These are phyloP conservation scores for Lithophane socia DNA, from an alignment of 2,888 invertebrate genomes.

Conservation along the genomic window DNA sequence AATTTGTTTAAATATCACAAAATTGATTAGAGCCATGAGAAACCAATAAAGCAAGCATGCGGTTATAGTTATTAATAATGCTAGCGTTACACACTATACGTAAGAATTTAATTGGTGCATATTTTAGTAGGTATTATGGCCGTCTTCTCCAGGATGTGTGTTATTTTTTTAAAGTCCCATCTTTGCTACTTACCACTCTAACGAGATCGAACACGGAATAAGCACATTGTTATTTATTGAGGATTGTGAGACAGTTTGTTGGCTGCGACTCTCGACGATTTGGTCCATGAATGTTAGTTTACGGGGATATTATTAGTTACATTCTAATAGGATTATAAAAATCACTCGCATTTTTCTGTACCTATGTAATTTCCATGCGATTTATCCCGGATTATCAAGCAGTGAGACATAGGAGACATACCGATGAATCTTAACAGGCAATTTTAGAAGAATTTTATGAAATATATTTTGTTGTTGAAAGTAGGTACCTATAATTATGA, in stretches of 20 bases:
- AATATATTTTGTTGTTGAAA: too few species aligned
- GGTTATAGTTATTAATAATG: constrained; percentile 11
- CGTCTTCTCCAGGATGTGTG: neutral
- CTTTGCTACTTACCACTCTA: constrained; percentile 8
- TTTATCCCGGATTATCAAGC: neutral
- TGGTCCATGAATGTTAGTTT: constrained; percentile 14
- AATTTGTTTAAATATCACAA: neutral
- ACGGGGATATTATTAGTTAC: neutral
- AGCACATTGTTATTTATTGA: neutral
- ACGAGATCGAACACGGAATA: neutral
- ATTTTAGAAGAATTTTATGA: too few species aligned
- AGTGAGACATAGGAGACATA: constrained; percentile 18
- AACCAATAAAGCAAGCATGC: constrained; percentile 8
- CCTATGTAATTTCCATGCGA: neutral
- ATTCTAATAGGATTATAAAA: neutral
- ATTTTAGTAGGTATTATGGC: neutral
- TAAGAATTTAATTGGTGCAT: constrained; percentile 2
- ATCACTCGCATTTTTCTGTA: neutral
- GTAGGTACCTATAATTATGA: neutral
- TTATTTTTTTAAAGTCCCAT: neutral
- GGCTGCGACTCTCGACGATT: neutral
- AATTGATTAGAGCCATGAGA: neutral
- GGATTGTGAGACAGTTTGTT: neutral
- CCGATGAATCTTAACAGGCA: neutral
- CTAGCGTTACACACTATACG: neutral